phyloP scores from a whole-genome alignment of 2,113 vertebrate genomes.

The Thamnophis sirtalis region DNA sequence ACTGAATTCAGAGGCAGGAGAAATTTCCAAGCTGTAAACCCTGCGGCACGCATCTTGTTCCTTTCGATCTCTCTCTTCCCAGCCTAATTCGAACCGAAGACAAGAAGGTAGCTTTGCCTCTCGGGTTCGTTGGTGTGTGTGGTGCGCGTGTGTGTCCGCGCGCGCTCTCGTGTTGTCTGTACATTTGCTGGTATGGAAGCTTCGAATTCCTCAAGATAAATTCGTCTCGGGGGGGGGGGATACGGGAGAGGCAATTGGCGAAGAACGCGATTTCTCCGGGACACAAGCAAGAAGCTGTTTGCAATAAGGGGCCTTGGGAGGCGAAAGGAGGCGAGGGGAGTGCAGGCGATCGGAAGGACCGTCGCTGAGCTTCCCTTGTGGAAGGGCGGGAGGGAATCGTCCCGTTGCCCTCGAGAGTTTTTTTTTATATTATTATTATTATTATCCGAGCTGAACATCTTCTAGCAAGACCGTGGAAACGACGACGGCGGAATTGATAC shows the following conservation, averaged over 20 bases:
- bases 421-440: too few species aligned
- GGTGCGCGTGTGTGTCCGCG: not conserved
- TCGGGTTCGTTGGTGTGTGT: not conserved
- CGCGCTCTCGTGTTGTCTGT: not conserved
- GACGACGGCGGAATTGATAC: not conserved
- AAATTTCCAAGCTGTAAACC: not conserved
- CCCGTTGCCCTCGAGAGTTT: not conserved
- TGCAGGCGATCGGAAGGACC: not conserved
- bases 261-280: not conserved
- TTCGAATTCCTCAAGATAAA: not conserved
- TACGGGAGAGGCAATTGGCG: not conserved
- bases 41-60: not conserved
- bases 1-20: not conserved
- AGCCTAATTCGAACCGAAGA: not conserved
- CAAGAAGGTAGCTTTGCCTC: not conserved
- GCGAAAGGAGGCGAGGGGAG: not conserved
- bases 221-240: not conserved
- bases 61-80: not conserved
- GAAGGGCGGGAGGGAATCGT: not conserved
- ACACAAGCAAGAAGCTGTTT: not conserved
- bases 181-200: not conserved
- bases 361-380: not conserved
- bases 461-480: not conserved
- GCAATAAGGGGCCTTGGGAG: not conserved
- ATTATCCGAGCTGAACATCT: not conserved